These are phyloP conservation scores for Berghia stephanieae DNA, from an alignment of 1,140 invertebrate species.

Conservation along the genomic window DNA sequence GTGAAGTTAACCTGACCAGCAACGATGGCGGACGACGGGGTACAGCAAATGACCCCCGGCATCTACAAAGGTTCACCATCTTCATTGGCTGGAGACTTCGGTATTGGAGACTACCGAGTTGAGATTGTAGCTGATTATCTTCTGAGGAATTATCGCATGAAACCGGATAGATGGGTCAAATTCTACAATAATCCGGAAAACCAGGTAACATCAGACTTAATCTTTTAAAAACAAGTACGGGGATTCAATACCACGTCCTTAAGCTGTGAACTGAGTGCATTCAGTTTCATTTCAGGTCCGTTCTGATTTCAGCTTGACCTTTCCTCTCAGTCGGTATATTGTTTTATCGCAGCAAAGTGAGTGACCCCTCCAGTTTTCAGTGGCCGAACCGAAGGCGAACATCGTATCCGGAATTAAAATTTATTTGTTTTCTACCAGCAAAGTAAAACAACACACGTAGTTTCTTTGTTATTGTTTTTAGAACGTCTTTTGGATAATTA, in stretches of 20 bases:
- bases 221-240: neutral
- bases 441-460: no score
- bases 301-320: neutral
- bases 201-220: conserved; percentile 1
- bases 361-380: no score
- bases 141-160: conserved; percentile 19
- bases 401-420: no score
- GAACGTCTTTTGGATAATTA: no score
- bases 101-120: conserved; percentile 23
- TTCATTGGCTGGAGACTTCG: conserved; percentile 10
- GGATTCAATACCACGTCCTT: no score
- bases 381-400: no score
- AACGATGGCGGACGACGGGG: neutral
- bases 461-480: no score
- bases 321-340: neutral
- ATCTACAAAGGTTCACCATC: neutral
- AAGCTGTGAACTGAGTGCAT: no score
- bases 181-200: conserved; percentile 31
- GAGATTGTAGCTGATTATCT: conserved; percentile 30
- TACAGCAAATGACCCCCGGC: neutral
- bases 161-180: conserved; percentile 30
- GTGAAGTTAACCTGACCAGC: neutral
- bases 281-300: neutral
- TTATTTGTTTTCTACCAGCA: no score
- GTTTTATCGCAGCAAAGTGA: no score